Evolutionary conservation across 2,888 invertebrate species (phyloP).

Genomic region (Poecilobothrus nobilitatus): DNA sequence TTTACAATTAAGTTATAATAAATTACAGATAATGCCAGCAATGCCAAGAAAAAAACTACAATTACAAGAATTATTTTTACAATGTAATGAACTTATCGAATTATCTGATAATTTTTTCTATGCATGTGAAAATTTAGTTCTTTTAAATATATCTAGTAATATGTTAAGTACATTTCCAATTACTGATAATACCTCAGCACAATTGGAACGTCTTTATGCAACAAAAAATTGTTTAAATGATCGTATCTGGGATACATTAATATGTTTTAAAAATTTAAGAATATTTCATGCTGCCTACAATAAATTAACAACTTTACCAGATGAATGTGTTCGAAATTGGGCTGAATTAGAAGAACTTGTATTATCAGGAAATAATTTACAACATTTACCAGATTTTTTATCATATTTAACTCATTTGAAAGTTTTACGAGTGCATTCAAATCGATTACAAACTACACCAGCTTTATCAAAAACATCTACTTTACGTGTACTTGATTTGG

Average conservation of each 20-base stretch:
- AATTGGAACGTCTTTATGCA: conserved; percentile 61
- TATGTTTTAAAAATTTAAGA: conserved; percentile 56
- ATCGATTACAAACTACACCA: conserved; percentile 65
- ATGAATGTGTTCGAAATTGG: conserved; percentile 67
- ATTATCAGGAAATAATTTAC: conserved; percentile 70
- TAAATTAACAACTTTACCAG: conserved; percentile 62
- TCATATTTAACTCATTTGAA: conserved; percentile 61
- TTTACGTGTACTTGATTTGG: conserved; percentile 71
- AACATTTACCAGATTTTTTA: conserved; percentile 66
- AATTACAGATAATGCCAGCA: conserved; percentile 62
- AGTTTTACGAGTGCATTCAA: conserved; percentile 73
- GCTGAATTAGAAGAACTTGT: conserved; percentile 72
- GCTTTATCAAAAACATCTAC: conserved; percentile 65
- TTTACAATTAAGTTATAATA: conserved; percentile 69
- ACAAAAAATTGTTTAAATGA: conserved; percentile 72
- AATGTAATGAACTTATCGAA: conserved; percentile 67
- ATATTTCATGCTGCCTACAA: conserved; percentile 73
- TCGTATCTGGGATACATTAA: conserved; percentile 56
- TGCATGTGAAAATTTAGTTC: conserved; percentile 54
- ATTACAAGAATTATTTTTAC: conserved; percentile 62
- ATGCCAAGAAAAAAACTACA: conserved; percentile 57
- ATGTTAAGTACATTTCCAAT: conserved; percentile 61
- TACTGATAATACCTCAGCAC: conserved; percentile 50
- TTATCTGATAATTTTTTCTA: conserved; percentile 70
- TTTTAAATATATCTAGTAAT: conserved; percentile 73